Evolutionary conservation across 2,888 invertebrate genomes (phyloP).

Genomic region (Drosophila algonquin): DNA sequence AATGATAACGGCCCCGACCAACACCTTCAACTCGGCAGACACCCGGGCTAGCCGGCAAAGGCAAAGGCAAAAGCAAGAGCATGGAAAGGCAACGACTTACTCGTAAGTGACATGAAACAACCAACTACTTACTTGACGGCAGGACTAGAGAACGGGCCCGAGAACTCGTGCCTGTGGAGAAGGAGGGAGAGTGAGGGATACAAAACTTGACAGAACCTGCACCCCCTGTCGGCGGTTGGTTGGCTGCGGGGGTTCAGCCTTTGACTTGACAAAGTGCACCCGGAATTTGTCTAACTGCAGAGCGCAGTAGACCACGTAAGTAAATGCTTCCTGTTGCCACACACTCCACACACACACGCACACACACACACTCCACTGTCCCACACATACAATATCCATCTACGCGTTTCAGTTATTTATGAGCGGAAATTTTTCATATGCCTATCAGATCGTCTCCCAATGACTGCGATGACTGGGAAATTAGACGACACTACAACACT

Average conservation of each 20-base stretch:
- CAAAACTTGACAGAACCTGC: constrained; percentile 7
- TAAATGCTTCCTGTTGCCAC: constrained; percentile 33
- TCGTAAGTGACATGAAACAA: constrained; percentile 50
- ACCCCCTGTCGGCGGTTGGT: not conserved
- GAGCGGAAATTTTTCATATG: constrained; percentile 58
- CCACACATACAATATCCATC: not conserved
- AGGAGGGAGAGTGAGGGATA: too few relatives aligned
- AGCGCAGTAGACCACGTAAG: constrained; percentile 7
- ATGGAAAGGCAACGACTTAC: constrained; percentile 15
- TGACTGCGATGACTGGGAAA: too few relatives aligned
- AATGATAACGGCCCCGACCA: constrained; percentile 65
- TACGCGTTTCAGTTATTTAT: constrained; percentile 35
- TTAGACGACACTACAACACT: not conserved
- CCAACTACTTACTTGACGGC: constrained; percentile 29
- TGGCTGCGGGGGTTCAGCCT: not conserved
- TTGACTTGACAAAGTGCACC: not conserved
- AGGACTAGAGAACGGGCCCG: not conserved
- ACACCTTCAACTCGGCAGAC: constrained; percentile 35
- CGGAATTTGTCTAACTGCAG: constrained; percentile 11
- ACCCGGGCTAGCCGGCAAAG: constrained; percentile 4
- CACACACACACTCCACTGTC: too few relatives aligned
- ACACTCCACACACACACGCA: constrained; percentile 12
- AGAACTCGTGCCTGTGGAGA: too few relatives aligned
- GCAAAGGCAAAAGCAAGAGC: not conserved
- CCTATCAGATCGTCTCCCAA: constrained; percentile 46